phyloP scores from a whole-genome alignment of 2,888 invertebrate genomes.

The Cosmorhoe ocellata region DNA sequence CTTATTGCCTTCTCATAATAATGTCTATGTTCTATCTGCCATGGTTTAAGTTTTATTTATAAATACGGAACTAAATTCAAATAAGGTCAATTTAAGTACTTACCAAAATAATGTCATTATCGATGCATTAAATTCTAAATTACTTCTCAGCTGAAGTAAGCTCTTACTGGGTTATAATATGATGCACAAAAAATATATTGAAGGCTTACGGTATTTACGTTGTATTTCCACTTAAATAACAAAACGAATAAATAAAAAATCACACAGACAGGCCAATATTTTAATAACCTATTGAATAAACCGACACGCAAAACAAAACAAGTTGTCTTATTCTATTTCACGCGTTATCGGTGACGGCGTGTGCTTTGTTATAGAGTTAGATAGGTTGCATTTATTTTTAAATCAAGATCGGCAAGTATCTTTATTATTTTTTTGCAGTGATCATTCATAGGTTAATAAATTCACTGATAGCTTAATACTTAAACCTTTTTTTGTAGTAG shows the following conservation, averaged over 20 bases:
- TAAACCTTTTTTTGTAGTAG: too few relatives aligned
- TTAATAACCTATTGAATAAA: background rate
- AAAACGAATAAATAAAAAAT: background rate
- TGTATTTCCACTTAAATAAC: background rate
- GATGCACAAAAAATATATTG: slow-evolving; percentile 19
- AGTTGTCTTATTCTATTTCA: slow-evolving; percentile 14
- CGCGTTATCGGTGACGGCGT: slow-evolving; percentile 11
- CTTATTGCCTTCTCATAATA: too few relatives aligned
- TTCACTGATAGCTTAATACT: too few relatives aligned
- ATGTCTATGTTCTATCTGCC: too few relatives aligned
- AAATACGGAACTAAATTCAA: too few relatives aligned
- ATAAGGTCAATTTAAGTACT: too few relatives aligned
- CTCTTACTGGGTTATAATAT: slow-evolving; percentile 17
- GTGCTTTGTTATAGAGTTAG: slow-evolving; percentile 17
- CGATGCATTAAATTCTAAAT: slow-evolving; percentile 10
- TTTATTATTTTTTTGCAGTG: slow-evolving; percentile 8
- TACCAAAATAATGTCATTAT: slow-evolving; percentile 23
- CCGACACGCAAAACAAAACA: background rate
- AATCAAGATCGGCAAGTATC: slow-evolving; percentile 13
- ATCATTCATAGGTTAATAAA: background rate
- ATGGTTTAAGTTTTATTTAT: too few relatives aligned
- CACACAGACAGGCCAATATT: background rate
- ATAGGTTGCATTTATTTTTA: slow-evolving; percentile 16
- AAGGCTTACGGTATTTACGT: background rate
- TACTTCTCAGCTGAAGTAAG: slow-evolving; percentile 1